phyloP scores from a whole-genome alignment of 1,140 invertebrate genomes.

The Pygmarrhopalites habei region DNA sequence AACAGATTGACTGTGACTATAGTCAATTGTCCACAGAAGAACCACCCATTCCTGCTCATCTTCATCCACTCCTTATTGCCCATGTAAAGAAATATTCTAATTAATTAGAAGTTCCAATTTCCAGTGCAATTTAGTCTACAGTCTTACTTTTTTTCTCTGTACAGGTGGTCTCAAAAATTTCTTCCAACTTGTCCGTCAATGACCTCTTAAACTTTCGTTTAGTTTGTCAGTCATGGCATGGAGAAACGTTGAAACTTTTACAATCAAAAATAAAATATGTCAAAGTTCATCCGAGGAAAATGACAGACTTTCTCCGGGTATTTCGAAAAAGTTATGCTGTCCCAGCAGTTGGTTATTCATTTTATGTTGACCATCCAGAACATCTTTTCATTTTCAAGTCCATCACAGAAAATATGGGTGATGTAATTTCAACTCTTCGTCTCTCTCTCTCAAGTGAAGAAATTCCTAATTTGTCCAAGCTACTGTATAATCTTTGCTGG shows the following conservation, averaged over 20 bases:
- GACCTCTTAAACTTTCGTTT: constrained; percentile 6
- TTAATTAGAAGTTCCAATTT: too few species aligned
- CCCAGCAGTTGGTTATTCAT: constrained; percentile 2
- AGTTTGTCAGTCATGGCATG: constrained; percentile 5
- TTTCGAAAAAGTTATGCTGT: not conserved
- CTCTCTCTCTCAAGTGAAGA: not conserved
- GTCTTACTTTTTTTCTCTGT: not conserved
- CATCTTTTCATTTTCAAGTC: not conserved
- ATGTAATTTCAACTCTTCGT: not conserved
- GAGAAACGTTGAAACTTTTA: not conserved
- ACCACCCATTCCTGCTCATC: not conserved
- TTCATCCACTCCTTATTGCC: not conserved
- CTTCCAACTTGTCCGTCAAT: not conserved
- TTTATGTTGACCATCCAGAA: not conserved
- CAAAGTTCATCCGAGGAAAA: not conserved
- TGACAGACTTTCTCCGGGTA: constrained; percentile 6
- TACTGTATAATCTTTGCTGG: not conserved
- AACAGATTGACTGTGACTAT: not conserved
- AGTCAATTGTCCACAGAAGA: not conserved
- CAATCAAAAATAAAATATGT: not conserved
- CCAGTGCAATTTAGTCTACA: too few species aligned
- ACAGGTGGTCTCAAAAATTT: constrained; percentile 12
- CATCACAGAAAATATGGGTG: not conserved
- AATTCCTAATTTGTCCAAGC: not conserved
- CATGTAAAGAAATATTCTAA: not conserved